Evolutionary conservation across 2,113 vertebrate genomes (phyloP).

Genomic region (Deroptyus accipitrinus): DNA sequence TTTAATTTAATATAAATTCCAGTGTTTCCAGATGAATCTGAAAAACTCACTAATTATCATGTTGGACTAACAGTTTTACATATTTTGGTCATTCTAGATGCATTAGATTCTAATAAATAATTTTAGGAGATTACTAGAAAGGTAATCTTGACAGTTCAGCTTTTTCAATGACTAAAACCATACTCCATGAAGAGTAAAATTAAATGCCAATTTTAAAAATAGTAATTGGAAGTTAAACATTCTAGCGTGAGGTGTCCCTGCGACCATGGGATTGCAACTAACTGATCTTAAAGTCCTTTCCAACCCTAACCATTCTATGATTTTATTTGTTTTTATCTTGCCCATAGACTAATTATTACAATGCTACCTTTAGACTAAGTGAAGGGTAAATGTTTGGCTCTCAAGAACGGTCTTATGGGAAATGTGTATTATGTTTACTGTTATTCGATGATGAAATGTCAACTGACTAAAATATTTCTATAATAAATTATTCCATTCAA

Average conservation of each 20-base stretch:
- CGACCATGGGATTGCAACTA: not conserved
- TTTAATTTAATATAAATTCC: not conserved
- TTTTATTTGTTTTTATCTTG: not conserved
- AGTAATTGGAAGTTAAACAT: slow-evolving; percentile 7
- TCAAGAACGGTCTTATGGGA: slow-evolving; percentile 65
- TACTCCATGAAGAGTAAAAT: slow-evolving; percentile 5
- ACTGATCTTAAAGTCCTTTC: not conserved
- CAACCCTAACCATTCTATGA: not conserved
- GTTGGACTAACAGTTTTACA: slow-evolving; percentile 22
- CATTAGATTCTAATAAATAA: slow-evolving; percentile 49
- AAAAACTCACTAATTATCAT: slow-evolving; percentile 42
- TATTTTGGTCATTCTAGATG: slow-evolving; percentile 36
- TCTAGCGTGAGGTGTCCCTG: not conserved
- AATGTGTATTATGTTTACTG: slow-evolving; percentile 67
- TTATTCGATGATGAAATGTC: slow-evolving; percentile 70
- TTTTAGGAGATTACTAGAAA: slow-evolving; percentile 11
- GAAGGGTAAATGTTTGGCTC: slow-evolving; percentile 58
- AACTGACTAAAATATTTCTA: slow-evolving; percentile 66
- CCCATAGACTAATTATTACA: slow-evolving; percentile 1
- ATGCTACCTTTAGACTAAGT: slow-evolving; percentile 29
- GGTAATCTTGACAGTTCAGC: not conserved
- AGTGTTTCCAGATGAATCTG: not conserved
- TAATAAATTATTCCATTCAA: slow-evolving; percentile 70
- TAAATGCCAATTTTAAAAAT: slow-evolving; percentile 32
- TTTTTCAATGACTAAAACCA: not conserved